A percentile compares a stretch with the other conserved stretches of the same genome.
phyloP scores from a whole-genome alignment of 2,888 invertebrate species.

The Prosapia bicincta region DNA sequence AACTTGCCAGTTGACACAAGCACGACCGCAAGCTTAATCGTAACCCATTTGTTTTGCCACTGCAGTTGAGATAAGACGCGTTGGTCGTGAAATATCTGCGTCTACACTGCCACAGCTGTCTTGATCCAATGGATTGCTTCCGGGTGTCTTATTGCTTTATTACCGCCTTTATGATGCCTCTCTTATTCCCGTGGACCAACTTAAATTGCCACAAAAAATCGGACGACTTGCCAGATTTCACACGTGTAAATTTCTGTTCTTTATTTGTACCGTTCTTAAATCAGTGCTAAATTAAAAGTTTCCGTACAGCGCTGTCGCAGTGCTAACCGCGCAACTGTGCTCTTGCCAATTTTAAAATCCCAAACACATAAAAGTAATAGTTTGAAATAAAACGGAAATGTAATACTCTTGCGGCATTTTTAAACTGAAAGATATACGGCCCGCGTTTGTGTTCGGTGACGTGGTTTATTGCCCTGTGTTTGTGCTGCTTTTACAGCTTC shows the following conservation, averaged over 20 bases:
- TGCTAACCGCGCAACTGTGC: not conserved
- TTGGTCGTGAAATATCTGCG: not conserved
- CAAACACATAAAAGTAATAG: not conserved
- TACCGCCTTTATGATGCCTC: not conserved
- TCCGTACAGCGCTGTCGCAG: not conserved
- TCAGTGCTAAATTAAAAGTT: not conserved
- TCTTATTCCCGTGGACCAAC: not conserved
- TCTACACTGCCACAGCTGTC: not conserved
- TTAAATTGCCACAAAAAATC: not conserved
- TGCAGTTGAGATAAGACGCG: not conserved
- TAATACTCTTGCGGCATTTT: not conserved
- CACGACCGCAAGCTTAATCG: not conserved
- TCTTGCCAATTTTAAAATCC: not conserved
- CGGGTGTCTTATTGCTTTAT: not conserved
- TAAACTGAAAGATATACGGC: not conserved
- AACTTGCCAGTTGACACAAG: not conserved
- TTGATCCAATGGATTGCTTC: not conserved
- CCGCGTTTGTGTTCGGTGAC: not conserved
- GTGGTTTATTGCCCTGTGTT: not conserved
- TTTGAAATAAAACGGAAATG: not conserved
- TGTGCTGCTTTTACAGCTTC: not conserved
- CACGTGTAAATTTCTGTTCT: slow-evolving; percentile 5
- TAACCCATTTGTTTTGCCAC: not conserved
- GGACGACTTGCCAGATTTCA: slow-evolving; percentile 16
- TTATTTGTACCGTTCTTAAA: not conserved